Conservation (phyloP, 2,113 vertebrate species). For the Pollachius pollachius region DNA sequence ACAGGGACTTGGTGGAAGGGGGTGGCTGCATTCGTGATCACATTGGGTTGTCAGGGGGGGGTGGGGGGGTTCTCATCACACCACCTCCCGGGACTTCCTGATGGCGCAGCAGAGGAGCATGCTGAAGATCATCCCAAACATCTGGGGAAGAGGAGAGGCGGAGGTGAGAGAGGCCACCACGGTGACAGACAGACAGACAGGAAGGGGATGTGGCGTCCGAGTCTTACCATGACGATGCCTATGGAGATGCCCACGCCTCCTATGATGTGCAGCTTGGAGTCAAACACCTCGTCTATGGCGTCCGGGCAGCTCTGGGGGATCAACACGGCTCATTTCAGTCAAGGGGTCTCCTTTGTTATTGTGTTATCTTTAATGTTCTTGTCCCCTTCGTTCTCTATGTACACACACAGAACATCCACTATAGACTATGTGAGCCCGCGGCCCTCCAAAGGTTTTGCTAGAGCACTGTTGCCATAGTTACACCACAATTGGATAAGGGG, state of each 20-base stretch:
- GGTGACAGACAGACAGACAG: neutral
- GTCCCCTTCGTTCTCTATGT: constrained; percentile 12
- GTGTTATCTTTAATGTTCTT: no score
- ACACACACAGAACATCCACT: constrained; percentile 18
- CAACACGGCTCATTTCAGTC: constrained; percentile 7
- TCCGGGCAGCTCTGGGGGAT: constrained; percentile 76
- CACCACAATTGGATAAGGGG: constrained; percentile 14
- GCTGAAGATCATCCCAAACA: constrained; percentile 95
- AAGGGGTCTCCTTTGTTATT: no score
- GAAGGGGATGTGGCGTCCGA: neutral
- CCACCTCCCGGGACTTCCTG: constrained; percentile 87
- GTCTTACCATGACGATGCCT: constrained; percentile 85
- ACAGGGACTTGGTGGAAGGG: constrained; percentile 20
- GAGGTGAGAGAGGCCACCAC: neutral
- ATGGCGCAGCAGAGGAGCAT: constrained; percentile 94
- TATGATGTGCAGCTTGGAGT: constrained; percentile 86
- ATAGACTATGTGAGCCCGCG: neutral
- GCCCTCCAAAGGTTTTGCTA: constrained; percentile 14
- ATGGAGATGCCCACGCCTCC: constrained; percentile 85
- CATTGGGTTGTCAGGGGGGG: neutral
- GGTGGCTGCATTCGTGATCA: no score
- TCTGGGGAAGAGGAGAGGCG: constrained; percentile 58
- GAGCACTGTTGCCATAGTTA: constrained; percentile 57
- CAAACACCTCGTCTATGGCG: constrained; percentile 82
- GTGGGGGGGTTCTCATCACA: constrained; percentile 66